These are phyloP conservation scores for Trinectes maculatus DNA, from an alignment of 2,113 vertebrate genomes.

Conservation along the genomic window DNA sequence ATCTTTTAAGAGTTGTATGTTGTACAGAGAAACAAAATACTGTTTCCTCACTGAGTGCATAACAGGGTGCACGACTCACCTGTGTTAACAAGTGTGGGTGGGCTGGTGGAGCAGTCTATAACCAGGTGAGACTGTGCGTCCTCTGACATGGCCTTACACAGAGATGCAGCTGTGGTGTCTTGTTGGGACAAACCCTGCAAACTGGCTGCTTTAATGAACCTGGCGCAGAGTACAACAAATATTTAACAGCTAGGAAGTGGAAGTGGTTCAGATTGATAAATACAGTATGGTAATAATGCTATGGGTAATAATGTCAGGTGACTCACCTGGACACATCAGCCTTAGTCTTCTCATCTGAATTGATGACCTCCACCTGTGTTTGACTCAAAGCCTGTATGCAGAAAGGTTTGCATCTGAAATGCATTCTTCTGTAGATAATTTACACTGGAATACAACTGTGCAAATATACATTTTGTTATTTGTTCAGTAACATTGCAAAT, in stretches of 20 bases:
- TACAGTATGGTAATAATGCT: no score
- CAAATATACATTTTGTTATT: neutral
- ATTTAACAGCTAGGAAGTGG: no score
- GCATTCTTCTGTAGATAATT: no score
- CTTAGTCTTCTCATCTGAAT: constrained; percentile 88
- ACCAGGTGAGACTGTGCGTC: constrained; percentile 82
- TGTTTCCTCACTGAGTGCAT: neutral
- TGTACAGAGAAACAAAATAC: neutral
- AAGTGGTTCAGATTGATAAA: no score
- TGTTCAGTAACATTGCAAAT: no score
- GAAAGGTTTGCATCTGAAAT: neutral
- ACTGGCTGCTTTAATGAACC: constrained; percentile 94
- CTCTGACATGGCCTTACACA: constrained; percentile 89
- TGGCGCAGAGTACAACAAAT: constrained; percentile 51
- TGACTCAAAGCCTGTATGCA: constrained; percentile 90
- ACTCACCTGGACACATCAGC: constrained; percentile 90
- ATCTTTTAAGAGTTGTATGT: neutral
- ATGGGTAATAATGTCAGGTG: no score
- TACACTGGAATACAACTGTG: no score
- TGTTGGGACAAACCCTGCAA: constrained; percentile 94
- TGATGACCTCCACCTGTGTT: constrained; percentile 88
- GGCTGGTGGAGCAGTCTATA: constrained; percentile 85
- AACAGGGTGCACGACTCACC: constrained; percentile 73
- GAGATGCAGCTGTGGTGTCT: constrained; percentile 85
- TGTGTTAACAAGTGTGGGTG: constrained; percentile 85